Evolutionary conservation across 2,888 invertebrate genomes (phyloP).

Genomic region (Drosophila suboccidentalis): DNA sequence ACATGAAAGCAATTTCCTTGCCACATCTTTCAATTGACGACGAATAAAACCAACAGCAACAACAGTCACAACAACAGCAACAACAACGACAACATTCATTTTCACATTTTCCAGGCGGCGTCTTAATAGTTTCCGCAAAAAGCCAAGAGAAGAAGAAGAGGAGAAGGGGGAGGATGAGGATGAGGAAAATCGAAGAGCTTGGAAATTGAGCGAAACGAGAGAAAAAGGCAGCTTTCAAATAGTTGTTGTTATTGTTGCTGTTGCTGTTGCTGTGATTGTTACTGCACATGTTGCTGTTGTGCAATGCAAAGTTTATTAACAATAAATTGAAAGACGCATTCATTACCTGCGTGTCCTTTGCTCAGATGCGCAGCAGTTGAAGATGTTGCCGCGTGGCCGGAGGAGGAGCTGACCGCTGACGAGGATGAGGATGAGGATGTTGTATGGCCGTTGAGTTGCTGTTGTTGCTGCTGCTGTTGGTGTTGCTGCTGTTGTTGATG

Average conservation of each 20-base stretch:
- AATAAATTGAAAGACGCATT: constrained; percentile 43
- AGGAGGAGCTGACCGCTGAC: constrained; percentile 62
- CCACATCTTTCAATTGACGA: constrained; percentile 25
- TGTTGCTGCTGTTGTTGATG: constrained; percentile 44
- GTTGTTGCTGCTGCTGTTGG: constrained; percentile 44
- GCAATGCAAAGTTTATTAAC: constrained; percentile 63
- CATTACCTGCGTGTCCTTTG: constrained; percentile 77
- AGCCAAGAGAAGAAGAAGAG: constrained; percentile 4
- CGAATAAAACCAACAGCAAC: constrained; percentile 19
- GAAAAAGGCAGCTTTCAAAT: constrained; percentile 51
- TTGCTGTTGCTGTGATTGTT: constrained; percentile 2
- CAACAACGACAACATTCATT: constrained; percentile 58
- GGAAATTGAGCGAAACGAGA: constrained; percentile 9
- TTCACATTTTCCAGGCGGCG: constrained; percentile 74
- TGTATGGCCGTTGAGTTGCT: constrained; percentile 50
- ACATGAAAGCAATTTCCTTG: constrained; percentile 67
- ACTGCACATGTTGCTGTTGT: constrained; percentile 37
- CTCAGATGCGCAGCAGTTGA: constrained; percentile 77
- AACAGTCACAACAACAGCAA: constrained; percentile 19
- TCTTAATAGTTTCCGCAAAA: constrained; percentile 75
- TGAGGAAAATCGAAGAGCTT: constrained; percentile 6
- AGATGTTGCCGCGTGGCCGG: constrained; percentile 62
- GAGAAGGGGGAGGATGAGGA: constrained; percentile 2
- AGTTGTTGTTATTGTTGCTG: constrained; percentile 22
- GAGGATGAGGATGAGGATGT: constrained; percentile 37